Evolutionary conservation across 92 coral and sea anemone species (phyloP).

Genomic region (Siderastrea siderea): DNA sequence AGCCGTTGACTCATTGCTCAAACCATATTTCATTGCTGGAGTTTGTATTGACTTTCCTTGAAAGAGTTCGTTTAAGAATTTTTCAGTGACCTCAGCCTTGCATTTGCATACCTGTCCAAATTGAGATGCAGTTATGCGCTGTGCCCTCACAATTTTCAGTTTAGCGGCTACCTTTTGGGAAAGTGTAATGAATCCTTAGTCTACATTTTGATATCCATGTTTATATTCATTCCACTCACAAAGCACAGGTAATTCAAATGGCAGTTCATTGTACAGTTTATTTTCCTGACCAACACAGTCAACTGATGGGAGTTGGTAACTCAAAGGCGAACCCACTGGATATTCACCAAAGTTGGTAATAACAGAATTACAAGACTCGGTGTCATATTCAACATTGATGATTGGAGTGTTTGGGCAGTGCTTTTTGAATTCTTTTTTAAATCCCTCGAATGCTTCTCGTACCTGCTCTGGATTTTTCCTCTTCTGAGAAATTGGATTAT

Average conservation of each 20-base stretch:
- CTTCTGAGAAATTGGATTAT: slow-evolving; percentile 7
- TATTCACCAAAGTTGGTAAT: slow-evolving; percentile 35
- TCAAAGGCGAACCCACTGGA: slow-evolving; percentile 17
- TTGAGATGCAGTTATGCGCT: slow-evolving; percentile 44
- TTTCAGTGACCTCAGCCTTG: slow-evolving; percentile 34
- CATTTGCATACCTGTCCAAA: slow-evolving; percentile 42
- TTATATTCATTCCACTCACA: slow-evolving; percentile 41
- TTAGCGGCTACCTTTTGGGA: slow-evolving; percentile 31
- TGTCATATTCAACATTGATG: slow-evolving; percentile 19
- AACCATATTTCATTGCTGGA: slow-evolving; percentile 49
- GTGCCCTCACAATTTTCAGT: slow-evolving; percentile 37
- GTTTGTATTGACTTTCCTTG: slow-evolving; percentile 33
- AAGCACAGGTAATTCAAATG: slow-evolving; percentile 19
- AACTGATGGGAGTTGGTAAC: slow-evolving; percentile 27
- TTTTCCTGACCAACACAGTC: slow-evolving; percentile 30
- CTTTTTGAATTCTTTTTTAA: slow-evolving; percentile 10
- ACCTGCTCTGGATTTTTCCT: background rate
- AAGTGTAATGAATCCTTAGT: slow-evolving; percentile 30
- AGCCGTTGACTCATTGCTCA: slow-evolving; percentile 42
- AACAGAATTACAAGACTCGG: background rate
- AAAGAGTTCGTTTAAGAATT: slow-evolving; percentile 41
- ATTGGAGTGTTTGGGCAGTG: slow-evolving; percentile 36
- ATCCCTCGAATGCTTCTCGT: background rate
- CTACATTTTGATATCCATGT: slow-evolving; percentile 47
- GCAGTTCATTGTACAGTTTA: slow-evolving; percentile 32